Conservation (phyloP, 2,888 invertebrate species). For the Microdon myrmicae region DNA sequence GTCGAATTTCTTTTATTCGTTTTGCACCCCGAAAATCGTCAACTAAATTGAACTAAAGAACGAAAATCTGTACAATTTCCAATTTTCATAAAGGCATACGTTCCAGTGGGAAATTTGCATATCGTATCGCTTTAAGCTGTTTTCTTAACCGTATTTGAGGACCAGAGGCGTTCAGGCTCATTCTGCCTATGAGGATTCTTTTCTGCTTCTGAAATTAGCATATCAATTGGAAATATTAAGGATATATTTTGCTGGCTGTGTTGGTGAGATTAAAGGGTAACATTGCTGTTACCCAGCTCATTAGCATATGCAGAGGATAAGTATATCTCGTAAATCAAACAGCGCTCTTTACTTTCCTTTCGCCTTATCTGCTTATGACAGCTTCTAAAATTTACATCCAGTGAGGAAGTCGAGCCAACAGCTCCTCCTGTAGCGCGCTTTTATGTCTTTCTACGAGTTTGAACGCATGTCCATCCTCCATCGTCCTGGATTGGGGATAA, state of each 20-base stretch:
- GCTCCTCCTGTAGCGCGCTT: conserved; percentile 8
- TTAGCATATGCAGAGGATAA: conserved; percentile 52
- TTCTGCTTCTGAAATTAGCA: conserved; percentile 37
- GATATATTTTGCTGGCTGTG: conserved; percentile 10
- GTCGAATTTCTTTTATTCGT: no score
- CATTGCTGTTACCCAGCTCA: conserved; percentile 22
- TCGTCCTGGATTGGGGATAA: conserved; percentile 28
- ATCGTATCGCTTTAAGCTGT: conserved; percentile 30
- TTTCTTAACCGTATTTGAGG: conserved; percentile 12
- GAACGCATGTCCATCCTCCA: conserved; percentile 18
- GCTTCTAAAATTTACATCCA: conserved; percentile 47
- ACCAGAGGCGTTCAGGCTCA: no score
- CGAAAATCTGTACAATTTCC: conserved; percentile 15
- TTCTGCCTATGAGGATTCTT: conserved; percentile 17
- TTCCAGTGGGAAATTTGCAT: conserved; percentile 41
- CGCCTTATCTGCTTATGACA: conserved; percentile 52
- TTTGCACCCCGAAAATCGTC: no score
- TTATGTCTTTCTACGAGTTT: conserved; percentile 16
- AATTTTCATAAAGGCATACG: conserved; percentile 17
- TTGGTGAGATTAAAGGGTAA: conserved; percentile 1
- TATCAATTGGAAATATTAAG: conserved; percentile 46
- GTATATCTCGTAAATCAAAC: conserved; percentile 50
- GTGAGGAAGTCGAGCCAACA: conserved; percentile 24
- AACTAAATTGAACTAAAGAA: conserved; percentile 27
- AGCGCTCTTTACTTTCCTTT: conserved; percentile 45